A percentile compares a stretch with the other conserved stretches of the same genome.
phyloP scores from a whole-genome alignment of 2,888 invertebrate genomes.

The Tetramorium bicarinatum region DNA sequence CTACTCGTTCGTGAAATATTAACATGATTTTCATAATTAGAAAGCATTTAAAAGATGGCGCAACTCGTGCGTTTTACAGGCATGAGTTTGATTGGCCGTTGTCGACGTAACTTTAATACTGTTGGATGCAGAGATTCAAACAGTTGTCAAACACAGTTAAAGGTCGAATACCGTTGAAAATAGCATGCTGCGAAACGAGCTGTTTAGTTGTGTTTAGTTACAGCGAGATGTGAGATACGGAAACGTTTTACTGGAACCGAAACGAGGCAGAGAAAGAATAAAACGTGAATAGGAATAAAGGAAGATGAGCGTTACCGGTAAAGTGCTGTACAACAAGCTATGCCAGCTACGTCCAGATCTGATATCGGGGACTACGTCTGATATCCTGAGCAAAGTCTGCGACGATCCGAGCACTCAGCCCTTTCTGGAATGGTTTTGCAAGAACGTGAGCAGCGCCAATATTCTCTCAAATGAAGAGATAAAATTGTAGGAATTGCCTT shows the following conservation, averaged over 20 bases:
- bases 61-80: background rate
- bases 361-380: slow-evolving; percentile 74
- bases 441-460: slow-evolving; percentile 80
- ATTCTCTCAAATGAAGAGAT: slow-evolving; percentile 79
- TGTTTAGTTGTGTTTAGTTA: background rate
- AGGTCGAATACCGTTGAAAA: background rate
- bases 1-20: too few relatives aligned
- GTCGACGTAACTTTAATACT: background rate
- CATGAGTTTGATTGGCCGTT: background rate
- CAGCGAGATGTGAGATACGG: background rate
- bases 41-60: background rate
- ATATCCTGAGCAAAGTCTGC: slow-evolving; percentile 79
- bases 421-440: slow-evolving; percentile 83
- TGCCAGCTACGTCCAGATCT: slow-evolving; percentile 78
- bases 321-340: slow-evolving; percentile 78
- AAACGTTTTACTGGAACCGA: background rate
- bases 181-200: background rate
- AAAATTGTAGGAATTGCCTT: slow-evolving; percentile 76
- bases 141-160: background rate
- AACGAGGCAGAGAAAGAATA: background rate
- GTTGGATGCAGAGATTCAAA: slow-evolving; percentile 4
- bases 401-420: slow-evolving; percentile 77
- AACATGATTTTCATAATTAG: background rate
- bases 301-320: slow-evolving; percentile 73
- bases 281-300: background rate